Evolutionary conservation across 2,797 vertebrate species (phyloP), one percentile per base, ranked within the genome.

Genomic region (Pangasius macronema): DNA sequence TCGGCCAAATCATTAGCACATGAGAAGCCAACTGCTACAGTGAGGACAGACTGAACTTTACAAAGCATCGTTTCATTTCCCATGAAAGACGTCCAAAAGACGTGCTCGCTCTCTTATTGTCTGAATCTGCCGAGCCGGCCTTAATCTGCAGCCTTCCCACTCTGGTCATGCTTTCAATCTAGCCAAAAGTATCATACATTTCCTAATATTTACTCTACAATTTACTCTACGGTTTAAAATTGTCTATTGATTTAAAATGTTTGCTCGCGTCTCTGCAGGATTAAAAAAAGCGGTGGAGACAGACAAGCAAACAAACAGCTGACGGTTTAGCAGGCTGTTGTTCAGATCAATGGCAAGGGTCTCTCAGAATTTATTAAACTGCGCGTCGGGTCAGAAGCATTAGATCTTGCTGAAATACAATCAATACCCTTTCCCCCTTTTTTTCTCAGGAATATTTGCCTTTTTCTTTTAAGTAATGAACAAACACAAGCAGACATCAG

Each of bases 221-320:
- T 97, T 96, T 95, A 95, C 93, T 95, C 93, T 96, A 93, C 94
- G 93, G 94, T 96, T 97, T 97, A 97, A 94, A 97, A 98, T 95
- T 97, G 96, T 96, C 95, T 97, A 98, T 96, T 96, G 97, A 98
- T 97, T 97, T 90, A 94, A 95, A 96, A 96, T 96, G 95, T 96
- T 97, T 97, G 95, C 94, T 96, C 93, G 95, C 95, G 95, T 83
- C 87, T 86, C 85, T 82, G 86, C 33, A 39, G 82, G 13, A 68
- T 82, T 33, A 85, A 57, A 86, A 67, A 85, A 83, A 85, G 85
- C 76, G 81, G 86, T 89, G 76, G 65, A 90, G 86, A 92, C 89
- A 91, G 90, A 92, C 92, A 94, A 95, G 94, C 94, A 95, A 95
- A 95, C 93, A 94, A 93, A 94, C 94, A 84, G 93, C 81, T 89